Percentiles rank a stretch among this genome's conserved stretches.
These are phyloP conservation scores for Sebastes nivosus DNA, from an alignment of 2,797 vertebrate genomes.

Conservation along the genomic window DNA sequence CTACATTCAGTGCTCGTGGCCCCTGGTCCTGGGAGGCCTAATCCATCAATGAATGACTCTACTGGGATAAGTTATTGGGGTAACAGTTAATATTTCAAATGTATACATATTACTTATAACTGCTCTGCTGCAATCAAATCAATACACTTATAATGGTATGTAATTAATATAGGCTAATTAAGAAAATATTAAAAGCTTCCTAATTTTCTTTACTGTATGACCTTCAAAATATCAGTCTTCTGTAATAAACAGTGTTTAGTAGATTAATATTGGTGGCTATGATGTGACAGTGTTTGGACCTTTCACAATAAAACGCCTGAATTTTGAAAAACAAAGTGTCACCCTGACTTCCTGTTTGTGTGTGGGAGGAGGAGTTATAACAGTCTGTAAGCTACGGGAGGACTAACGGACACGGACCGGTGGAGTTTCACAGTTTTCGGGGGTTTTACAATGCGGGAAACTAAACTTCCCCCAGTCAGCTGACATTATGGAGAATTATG, in stretches of 20 bases:
- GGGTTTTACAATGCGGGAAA: neutral
- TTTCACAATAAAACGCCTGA: neutral
- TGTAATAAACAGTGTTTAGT: neutral
- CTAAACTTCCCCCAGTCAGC: neutral
- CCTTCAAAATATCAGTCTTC: neutral
- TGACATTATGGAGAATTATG: neutral
- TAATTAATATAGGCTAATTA: neutral
- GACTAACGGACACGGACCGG: neutral
- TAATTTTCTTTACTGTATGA: neutral
- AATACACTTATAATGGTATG: neutral
- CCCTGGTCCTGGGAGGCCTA: neutral
- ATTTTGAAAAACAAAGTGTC: neutral
- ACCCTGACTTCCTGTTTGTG: constrained; percentile 37
- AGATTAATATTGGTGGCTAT: neutral
- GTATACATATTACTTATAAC: no score
- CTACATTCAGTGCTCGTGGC: neutral
- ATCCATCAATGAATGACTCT: neutral
- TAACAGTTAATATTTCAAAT: no score
- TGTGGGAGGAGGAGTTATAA: constrained; percentile 32
- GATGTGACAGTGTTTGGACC: neutral
- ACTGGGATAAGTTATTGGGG: neutral
- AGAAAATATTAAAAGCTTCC: neutral
- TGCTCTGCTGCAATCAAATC: no score
- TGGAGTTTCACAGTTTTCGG: neutral
- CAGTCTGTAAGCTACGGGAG: no score